These are phyloP conservation scores for Zaprionus camerounensis DNA, from an alignment of 1,140 invertebrate genomes.

Conservation along the genomic window DNA sequence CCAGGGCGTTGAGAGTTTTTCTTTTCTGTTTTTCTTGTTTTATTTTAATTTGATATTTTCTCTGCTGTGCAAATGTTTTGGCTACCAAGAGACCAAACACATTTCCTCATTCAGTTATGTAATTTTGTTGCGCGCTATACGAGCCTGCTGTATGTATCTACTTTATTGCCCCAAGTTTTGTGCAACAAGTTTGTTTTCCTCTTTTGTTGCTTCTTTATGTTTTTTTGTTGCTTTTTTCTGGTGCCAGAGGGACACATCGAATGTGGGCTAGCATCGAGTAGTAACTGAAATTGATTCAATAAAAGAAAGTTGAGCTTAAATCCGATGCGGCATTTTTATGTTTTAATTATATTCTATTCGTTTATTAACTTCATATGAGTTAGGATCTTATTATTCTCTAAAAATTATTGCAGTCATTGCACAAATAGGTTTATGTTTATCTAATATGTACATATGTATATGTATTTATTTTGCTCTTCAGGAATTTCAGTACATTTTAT, in stretches of 20 bases:
- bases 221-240: not conserved
- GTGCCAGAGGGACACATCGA: conserved; percentile 6
- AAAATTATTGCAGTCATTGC: too few species aligned
- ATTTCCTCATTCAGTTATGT: conserved; percentile 63
- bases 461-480: too few species aligned
- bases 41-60: conserved; percentile 72
- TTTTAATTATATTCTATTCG: not conserved
- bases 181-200: conserved; percentile 46
- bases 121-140: conserved; percentile 49
- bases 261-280: conserved; percentile 37
- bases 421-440: too few species aligned
- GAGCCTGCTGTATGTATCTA: conserved; percentile 20
- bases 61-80: conserved; percentile 71
- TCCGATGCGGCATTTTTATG: not conserved
- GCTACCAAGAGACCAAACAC: conserved; percentile 59
- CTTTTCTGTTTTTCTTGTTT: conserved; percentile 48
- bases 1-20: conserved; percentile 40
- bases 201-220: not conserved
- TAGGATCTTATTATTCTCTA: too few species aligned
- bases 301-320: conserved; percentile 7
- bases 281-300: conserved; percentile 12
- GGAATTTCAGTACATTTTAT: too few species aligned
- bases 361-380: not conserved
- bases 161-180: conserved; percentile 68
- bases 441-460: too few species aligned